Evolutionary conservation across 2,888 invertebrate genomes (phyloP).

Genomic region (Orthosia cruda): DNA sequence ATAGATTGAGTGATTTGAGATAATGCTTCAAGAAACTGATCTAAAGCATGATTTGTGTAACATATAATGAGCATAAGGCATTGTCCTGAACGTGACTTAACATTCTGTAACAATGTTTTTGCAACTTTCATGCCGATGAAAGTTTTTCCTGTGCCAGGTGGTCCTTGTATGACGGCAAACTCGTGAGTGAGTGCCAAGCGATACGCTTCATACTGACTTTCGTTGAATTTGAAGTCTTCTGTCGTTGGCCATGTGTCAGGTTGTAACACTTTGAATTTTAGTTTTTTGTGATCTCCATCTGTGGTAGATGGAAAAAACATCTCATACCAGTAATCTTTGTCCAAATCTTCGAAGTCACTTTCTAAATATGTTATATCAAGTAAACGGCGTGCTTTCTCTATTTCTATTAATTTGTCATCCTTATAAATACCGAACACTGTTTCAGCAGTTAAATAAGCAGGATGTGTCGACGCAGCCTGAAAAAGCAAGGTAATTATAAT

Average conservation of each 20-base stretch:
- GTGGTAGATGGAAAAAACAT: background rate
- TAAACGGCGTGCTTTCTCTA: background rate
- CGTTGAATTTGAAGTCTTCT: constrained; percentile 91
- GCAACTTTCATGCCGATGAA: constrained; percentile 95
- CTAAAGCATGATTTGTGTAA: constrained; percentile 96
- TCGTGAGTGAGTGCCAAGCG: constrained; percentile 93
- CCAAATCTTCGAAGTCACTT: background rate
- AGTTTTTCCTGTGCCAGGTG: constrained; percentile 97
- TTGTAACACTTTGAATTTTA: constrained; percentile 74
- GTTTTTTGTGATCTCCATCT: background rate
- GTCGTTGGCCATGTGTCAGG: constrained; percentile 88
- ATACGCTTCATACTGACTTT: constrained; percentile 93
- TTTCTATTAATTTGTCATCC: constrained; percentile 15
- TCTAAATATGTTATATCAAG: background rate
- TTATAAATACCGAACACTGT: constrained; percentile 54
- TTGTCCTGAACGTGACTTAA: constrained; percentile 59
- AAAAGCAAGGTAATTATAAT: constrained; percentile 41
- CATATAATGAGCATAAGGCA: constrained; percentile 94
- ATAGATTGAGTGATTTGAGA: constrained; percentile 91
- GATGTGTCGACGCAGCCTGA: constrained; percentile 76
- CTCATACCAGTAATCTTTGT: background rate
- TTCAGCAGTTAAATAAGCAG: constrained; percentile 73
- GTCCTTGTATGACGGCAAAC: constrained; percentile 96
- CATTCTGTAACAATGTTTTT: constrained; percentile 92
- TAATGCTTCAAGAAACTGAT: constrained; percentile 95